Conservation (phyloP, 2,888 invertebrate genomes). For the Pyrrhia umbra region DNA sequence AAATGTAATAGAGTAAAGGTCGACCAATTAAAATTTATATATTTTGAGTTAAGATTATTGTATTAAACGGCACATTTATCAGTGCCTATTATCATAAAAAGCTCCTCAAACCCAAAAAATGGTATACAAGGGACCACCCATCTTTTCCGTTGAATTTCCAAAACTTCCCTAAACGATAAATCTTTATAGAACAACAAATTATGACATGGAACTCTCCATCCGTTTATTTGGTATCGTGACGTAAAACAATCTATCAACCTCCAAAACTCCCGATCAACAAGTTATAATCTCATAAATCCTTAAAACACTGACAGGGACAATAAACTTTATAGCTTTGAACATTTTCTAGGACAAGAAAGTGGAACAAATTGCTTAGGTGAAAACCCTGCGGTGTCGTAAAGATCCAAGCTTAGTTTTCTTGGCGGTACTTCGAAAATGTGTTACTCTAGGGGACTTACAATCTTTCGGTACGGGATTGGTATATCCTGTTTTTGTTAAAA, state of each 20-base stretch:
- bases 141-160: constrained; percentile 10
- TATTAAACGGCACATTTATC: constrained; percentile 3
- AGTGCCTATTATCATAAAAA: constrained; percentile 14
- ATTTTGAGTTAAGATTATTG: not conserved
- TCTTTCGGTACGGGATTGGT: constrained; percentile 54
- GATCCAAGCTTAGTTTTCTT: constrained; percentile 74
- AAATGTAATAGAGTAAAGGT: not conserved
- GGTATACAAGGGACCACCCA: constrained; percentile 12
- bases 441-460: constrained; percentile 67
- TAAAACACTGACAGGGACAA: constrained; percentile 66
- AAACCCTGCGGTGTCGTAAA: constrained; percentile 80
- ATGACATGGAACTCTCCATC: constrained; percentile 18
- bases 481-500: constrained; percentile 16
- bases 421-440: constrained; percentile 73
- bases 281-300: constrained; percentile 67
- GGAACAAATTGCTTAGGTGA: constrained; percentile 77
- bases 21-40: constrained; percentile 10
- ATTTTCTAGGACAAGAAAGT: constrained; percentile 72
- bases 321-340: constrained; percentile 69
- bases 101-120: not conserved
- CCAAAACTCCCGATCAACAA: constrained; percentile 62
- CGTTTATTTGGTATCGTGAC: constrained; percentile 51
- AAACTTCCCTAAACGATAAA: constrained; percentile 22
- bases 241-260: constrained; percentile 64
- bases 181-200: constrained; percentile 40